Evolutionary conservation across 2,888 invertebrate species (phyloP).

Genomic region (Cosmia pyralina): DNA sequence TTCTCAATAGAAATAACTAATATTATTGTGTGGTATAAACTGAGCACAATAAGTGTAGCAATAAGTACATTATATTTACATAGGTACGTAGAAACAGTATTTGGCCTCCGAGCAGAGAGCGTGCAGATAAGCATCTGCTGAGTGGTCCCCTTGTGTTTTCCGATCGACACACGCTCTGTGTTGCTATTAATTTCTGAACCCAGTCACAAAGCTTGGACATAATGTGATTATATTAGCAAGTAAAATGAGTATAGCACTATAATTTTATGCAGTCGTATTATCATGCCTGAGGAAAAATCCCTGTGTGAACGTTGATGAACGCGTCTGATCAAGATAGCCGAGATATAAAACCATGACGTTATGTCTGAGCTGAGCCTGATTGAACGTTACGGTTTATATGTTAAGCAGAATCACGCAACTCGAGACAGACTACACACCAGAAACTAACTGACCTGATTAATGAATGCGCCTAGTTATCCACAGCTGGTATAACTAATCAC

Average conservation of each 20-base stretch:
- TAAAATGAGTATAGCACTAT: constrained; percentile 81
- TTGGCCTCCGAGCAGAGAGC: constrained; percentile 72
- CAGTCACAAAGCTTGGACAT: constrained; percentile 87
- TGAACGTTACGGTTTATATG: constrained; percentile 52
- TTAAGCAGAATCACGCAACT: constrained; percentile 42
- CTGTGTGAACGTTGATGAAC: constrained; percentile 71
- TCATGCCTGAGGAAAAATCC: constrained; percentile 73
- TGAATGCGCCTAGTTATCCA: constrained; percentile 56
- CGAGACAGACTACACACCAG: constrained; percentile 49
- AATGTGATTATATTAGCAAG: constrained; percentile 89
- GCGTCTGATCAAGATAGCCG: constrained; percentile 65
- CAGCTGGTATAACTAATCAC: constrained; percentile 65
- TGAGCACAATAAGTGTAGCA: constrained; percentile 63
- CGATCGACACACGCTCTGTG: constrained; percentile 83
- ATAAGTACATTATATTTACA: constrained; percentile 70
- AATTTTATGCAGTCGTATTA: constrained; percentile 77
- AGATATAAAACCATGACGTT: constrained; percentile 50
- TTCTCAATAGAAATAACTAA: constrained; percentile 18
- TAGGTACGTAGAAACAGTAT: constrained; percentile 70
- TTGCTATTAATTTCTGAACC: constrained; percentile 89
- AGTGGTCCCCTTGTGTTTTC: constrained; percentile 87
- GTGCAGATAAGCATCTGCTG: constrained; percentile 89
- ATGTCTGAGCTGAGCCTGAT: constrained; percentile 46
- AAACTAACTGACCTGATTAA: constrained; percentile 61
- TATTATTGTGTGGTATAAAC: constrained; percentile 19